Base-by-base conservation (phyloP, 2,797 vertebrate species). In the Tenualosa ilisha region DNA sequence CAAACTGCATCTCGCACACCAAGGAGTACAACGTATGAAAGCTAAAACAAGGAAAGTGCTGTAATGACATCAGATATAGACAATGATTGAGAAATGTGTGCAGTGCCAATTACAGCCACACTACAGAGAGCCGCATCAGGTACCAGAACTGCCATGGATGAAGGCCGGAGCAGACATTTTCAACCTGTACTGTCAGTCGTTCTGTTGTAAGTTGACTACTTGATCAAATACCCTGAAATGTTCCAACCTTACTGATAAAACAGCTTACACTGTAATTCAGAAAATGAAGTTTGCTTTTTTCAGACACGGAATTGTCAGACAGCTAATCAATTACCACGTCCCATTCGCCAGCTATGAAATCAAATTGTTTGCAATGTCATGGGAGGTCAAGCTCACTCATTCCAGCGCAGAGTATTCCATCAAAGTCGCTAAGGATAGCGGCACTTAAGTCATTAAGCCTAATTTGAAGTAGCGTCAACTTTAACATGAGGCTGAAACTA, bases 161-260 rank as follows among this genome's bases (percentile, higher is more conserved):
- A 89, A 89, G 37, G 20, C 88, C 1, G 84, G 86, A 65, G 86
- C 84, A 0, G 87, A 91, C 65, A 89, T 91, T 17, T 89, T 91
- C 0, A 0, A 89, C 0, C 24, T 90, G 7, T n/a, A 72, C 0
- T 87, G 90, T 54, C 88, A 89, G 79, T 87, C 86, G 0, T 90
- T 37, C 85, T 84, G 4, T 20, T 87, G 83, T 37, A 87, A 3
- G 84, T 87, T 11, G 88, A 87, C 59, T 85, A 87, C 26, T 46
- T 87, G 59, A 65, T 88, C 0, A 91, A 91, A 53, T 89, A 88
- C 50, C 82, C 87, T 0, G 85, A 90, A 17, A 24, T 65, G 11
- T 12, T 65, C 11, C n/a, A 82, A 89, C 1, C 0, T 89, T 0
- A 9, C 84, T 3, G 46, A 86, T 40, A 81, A 65, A 56, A 84